phyloP scores from a whole-genome alignment of 2,797 vertebrate species.

The Rallus crepitans region DNA sequence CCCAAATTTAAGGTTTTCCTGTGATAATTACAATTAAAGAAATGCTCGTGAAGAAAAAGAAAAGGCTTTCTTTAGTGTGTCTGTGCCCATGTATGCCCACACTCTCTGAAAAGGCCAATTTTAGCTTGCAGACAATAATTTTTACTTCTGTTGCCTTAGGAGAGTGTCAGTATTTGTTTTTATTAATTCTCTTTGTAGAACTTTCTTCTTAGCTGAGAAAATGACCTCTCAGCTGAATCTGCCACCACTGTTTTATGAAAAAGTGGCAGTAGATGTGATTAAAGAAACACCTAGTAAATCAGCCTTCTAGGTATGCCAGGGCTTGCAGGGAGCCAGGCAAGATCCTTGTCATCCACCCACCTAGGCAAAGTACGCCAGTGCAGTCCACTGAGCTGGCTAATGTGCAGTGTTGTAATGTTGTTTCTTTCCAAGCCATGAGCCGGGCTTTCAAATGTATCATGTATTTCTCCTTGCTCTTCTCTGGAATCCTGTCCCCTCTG shows the following conservation, averaged over 20 bases:
- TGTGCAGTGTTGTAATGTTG: background rate
- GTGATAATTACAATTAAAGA: background rate
- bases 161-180: background rate
- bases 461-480: background rate
- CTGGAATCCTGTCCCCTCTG: background rate
- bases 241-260: background rate
- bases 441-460: background rate
- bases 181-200: background rate
- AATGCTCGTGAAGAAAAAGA: background rate
- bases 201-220: background rate
- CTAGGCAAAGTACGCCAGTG: background rate
- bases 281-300: conserved; percentile 17
- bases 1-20: background rate
- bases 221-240: conserved; percentile 22
- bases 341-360: background rate
- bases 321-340: background rate
- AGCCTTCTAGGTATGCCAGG: background rate
- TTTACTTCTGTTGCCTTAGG: background rate
- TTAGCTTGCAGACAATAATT: background rate
- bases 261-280: background rate
- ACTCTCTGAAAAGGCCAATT: background rate
- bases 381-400: background rate
- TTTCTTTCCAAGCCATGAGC: conserved; percentile 7
- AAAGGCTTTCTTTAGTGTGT: background rate
- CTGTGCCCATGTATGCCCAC: background rate